Evolutionary conservation across 2,888 invertebrate species (phyloP).

Genomic region (Lacanobia wlatinum): DNA sequence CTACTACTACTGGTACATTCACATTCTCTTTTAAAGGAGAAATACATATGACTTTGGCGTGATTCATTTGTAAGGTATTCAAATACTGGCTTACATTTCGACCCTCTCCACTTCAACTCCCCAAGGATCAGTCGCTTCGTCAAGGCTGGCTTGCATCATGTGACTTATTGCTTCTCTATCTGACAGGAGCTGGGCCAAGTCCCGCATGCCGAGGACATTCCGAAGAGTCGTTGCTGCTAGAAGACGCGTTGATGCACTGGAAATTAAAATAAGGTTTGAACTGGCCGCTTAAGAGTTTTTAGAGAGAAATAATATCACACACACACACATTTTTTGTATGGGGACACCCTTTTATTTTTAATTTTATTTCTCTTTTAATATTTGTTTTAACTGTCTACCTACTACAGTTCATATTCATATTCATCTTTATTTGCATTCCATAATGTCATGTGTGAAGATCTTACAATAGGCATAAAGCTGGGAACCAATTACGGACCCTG

Average conservation of each 20-base stretch:
- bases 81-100: constrained; percentile 94
- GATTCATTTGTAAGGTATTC: constrained; percentile 41
- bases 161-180: constrained; percentile 98
- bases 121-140: constrained; percentile 97
- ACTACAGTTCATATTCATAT: too few species aligned
- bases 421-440: too few species aligned
- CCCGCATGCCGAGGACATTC: constrained; percentile 97
- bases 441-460: too few species aligned
- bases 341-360: too few species aligned
- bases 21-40: constrained; percentile 54
- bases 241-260: constrained; percentile 95
- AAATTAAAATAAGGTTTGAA: constrained; percentile 53
- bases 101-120: constrained; percentile 98
- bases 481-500: too few species aligned
- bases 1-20: constrained; percentile 15
- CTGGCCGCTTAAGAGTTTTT: neutral
- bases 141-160: constrained; percentile 96
- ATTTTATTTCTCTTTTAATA: too few species aligned
- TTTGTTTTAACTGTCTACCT: too few species aligned
- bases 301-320: too few species aligned
- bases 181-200: constrained; percentile 97
- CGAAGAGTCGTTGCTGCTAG: constrained; percentile 96
- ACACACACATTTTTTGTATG: too few species aligned
- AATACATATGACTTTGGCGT: constrained; percentile 50
- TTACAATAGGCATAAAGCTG: too few species aligned